A percentile compares a stretch with the other conserved stretches of the same genome.
phyloP scores from a whole-genome alignment of 2,888 invertebrate genomes.

The Cancer borealis region DNA sequence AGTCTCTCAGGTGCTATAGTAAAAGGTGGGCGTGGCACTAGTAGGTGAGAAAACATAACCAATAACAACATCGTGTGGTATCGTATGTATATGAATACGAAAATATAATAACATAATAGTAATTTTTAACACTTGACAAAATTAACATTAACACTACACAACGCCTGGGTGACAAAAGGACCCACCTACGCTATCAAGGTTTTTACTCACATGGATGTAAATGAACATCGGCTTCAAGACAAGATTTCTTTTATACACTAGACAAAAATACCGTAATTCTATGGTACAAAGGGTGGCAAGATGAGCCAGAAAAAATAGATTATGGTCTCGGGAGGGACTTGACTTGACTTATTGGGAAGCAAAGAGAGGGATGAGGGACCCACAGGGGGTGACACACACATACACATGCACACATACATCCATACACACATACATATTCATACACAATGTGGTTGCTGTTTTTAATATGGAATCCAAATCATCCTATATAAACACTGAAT shows the following conservation, averaged over 20 bases:
- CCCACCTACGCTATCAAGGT: background rate
- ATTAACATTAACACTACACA: too few relatives aligned
- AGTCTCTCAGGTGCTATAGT: too few relatives aligned
- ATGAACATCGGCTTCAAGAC: background rate
- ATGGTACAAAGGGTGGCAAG: background rate
- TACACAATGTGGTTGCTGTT: background rate
- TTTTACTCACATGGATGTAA: background rate
- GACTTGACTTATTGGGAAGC: background rate
- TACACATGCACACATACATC: background rate
- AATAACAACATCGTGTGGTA: background rate
- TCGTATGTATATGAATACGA: too few relatives aligned
- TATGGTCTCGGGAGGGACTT: background rate
- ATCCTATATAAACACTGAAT: background rate
- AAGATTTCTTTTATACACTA: background rate
- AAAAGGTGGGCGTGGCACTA: too few relatives aligned
- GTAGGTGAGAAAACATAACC: too few relatives aligned
- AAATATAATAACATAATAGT: too few relatives aligned
- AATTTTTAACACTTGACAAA: too few relatives aligned
- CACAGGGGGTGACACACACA: background rate
- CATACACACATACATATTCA: background rate
- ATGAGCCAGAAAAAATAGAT: background rate
- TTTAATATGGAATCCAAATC: background rate
- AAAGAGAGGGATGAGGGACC: background rate
- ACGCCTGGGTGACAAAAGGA: background rate
- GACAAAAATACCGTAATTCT: constrained; percentile 6